Base-by-base conservation (phyloP, 2,797 vertebrate species). In the Coilia nasus region DNA sequence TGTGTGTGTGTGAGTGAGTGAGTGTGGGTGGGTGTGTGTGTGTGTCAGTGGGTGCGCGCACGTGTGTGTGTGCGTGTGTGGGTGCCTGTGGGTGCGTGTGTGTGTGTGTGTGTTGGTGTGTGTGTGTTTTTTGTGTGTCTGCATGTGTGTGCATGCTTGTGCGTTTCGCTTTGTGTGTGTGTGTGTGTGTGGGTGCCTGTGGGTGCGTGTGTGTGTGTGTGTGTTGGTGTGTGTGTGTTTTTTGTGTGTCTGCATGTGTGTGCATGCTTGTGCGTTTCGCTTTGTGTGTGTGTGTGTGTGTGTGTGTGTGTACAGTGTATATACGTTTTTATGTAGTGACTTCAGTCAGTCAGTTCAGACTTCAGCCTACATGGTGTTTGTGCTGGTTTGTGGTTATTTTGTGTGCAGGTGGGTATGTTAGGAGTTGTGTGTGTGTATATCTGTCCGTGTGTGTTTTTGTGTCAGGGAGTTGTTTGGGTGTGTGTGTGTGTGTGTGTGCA, bases 1-100 rank as follows among this genome's bases (percentile, higher is more conserved):
- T 87, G 71, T 86, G 62, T 23, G 31, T 85, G 25, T 78, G 35
- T 23, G 57, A 44, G 28, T 67, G n/a, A n/a, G n/a, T n/a, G n/a
- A n/a, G n/a, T n/a, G n/a, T n/a, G n/a, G n/a, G n/a, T n/a, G n/a
- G n/a, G n/a, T n/a, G n/a, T n/a, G n/a, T n/a, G n/a, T n/a, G n/a
- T n/a, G n/a, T n/a, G n/a, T n/a, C n/a, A n/a, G n/a, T n/a, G n/a
- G n/a, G n/a, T n/a, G n/a, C n/a, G n/a, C n/a, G n/a, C n/a, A n/a
- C n/a, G n/a, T 21, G 54, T n/a, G 71, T 41, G 75, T 67, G 47
- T 81, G 25, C 35, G 57, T 50, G 82, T 64, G 62, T 28, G 44
- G 31, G 59, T 82, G 80, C 60, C 54, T 81, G 35, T 23, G 23
- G 11, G 62, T 25, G 9, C 4, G 9, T 54, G 44, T 31, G 23